Percentiles rank a stretch among this genome's conserved stretches.
These are phyloP conservation scores for Erythrocercus mccallii DNA, from an alignment of 2,113 vertebrate species.

Conservation along the genomic window DNA sequence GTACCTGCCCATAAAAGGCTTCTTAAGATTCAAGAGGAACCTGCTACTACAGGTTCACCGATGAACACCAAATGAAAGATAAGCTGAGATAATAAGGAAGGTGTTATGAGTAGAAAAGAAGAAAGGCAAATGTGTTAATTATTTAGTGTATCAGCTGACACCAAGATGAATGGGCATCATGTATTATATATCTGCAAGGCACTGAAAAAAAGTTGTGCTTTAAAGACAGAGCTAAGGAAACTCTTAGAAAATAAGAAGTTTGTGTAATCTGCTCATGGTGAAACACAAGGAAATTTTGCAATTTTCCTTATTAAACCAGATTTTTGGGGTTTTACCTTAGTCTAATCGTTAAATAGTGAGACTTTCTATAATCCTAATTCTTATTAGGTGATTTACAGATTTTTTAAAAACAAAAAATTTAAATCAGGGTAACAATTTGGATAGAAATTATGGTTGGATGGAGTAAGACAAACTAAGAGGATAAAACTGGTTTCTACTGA, in stretches of 20 bases:
- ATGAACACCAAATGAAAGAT: neutral
- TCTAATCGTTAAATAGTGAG: neutral
- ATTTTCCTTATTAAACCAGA: neutral
- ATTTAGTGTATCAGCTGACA: neutral
- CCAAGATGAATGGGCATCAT: neutral
- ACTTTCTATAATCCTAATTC: neutral
- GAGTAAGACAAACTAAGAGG: neutral
- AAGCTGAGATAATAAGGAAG: neutral
- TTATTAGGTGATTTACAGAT: neutral
- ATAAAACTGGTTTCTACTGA: neutral
- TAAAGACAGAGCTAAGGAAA: neutral
- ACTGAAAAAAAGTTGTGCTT: neutral
- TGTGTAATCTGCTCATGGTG: neutral
- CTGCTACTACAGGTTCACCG: neutral
- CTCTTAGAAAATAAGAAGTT: neutral
- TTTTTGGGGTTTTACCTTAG: neutral
- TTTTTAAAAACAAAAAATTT: neutral
- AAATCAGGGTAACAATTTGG: neutral
- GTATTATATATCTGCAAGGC: too few relatives aligned
- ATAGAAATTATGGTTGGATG: neutral
- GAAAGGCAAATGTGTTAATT: neutral
- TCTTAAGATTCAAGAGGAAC: neutral
- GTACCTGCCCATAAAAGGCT: neutral
- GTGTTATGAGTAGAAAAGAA: neutral
- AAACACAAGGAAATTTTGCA: neutral